These are phyloP conservation scores for Eristalinus aeneus DNA, from an alignment of 2,888 invertebrate genomes.

Conservation along the genomic window DNA sequence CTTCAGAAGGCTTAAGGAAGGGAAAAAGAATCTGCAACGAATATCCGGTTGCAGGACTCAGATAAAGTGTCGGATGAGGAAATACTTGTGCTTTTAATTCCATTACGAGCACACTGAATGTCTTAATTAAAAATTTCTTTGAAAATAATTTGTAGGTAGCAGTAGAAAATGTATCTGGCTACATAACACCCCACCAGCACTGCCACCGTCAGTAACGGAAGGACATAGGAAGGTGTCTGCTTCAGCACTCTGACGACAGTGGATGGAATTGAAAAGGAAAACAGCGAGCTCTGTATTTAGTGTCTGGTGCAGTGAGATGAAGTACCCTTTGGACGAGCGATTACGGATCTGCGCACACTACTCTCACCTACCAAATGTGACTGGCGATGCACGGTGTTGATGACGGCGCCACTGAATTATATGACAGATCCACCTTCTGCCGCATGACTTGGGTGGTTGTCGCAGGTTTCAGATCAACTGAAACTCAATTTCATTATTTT, in stretches of 20 bases:
- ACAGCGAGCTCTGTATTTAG: constrained; percentile 21
- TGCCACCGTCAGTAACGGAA: not conserved
- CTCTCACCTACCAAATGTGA: constrained; percentile 26
- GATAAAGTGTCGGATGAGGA: constrained; percentile 47
- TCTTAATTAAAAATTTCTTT: constrained; percentile 72
- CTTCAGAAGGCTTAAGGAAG: not conserved
- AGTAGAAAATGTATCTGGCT: constrained; percentile 11
- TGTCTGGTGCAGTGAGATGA: constrained; percentile 17
- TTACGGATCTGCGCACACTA: not conserved
- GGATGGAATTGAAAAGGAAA: not conserved
- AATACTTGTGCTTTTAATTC: constrained; percentile 63
- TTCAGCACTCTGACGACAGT: not conserved
- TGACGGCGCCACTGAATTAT: not conserved
- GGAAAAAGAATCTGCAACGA: not conserved
- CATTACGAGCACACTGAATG: constrained; percentile 56
- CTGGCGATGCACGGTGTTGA: constrained; percentile 28
- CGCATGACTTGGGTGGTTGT: constrained; percentile 2
- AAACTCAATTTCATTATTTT: constrained; percentile 62
- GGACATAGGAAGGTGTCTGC: not conserved
- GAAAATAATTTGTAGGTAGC: constrained; percentile 68
- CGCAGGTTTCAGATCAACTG: constrained; percentile 14
- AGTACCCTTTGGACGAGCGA: constrained; percentile 37
- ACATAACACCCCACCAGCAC: not conserved
- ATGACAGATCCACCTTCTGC: not conserved
- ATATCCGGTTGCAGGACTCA: constrained; percentile 11